Evolutionary conservation across 2,888 invertebrate genomes (phyloP), one percentile per base, ranked within the genome.

Genomic region (Thysanoteuthis rhombus): DNA sequence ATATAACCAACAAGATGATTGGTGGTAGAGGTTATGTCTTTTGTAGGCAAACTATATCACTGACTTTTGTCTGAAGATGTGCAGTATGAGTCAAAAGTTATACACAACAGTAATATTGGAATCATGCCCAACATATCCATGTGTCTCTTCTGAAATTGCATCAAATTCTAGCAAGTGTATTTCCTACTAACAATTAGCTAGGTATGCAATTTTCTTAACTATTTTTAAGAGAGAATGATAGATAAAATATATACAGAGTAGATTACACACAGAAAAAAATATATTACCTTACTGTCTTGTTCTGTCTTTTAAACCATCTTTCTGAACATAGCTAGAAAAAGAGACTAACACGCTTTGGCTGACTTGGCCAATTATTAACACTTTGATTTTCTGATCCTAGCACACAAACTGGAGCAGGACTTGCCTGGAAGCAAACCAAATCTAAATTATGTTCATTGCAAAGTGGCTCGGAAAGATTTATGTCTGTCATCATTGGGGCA

Each of bases 341-440:
- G n/a, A 25, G 16, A 16, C n/a, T 32, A 58, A 32, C 32, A 32
- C 6, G 28, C 58, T 75, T 75, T 36, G n/a, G n/a, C 75, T 75
- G 75, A 75, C n/a, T n/a, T 75, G n/a, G n/a, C 75, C 75, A 75
- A 75, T 75, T 75, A 75, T 75, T 75, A 75, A 75, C n/a, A 75
- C 36, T 75, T 75, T 75, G n/a, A 19, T 75, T 75, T 75, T 75
- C n/a, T 75, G n/a, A n/a, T 36, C 75, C 12, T 75, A n/a, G 12
- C 75, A 75, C 36, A n/a, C 75, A 75, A 36, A n/a, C 75, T 36
- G n/a, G 75, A 75, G 75, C 75, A 75, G n/a, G 75, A 75, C 75
- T 75, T 75, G 36, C n/a, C n/a, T 75, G 75, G 75, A 75, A 75
- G 75, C 36, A 36, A 75, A 36, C 75, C 75, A 75, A 75, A 75